Conservation (phyloP, 2,888 invertebrate species). For the Drosophila falleni region DNA sequence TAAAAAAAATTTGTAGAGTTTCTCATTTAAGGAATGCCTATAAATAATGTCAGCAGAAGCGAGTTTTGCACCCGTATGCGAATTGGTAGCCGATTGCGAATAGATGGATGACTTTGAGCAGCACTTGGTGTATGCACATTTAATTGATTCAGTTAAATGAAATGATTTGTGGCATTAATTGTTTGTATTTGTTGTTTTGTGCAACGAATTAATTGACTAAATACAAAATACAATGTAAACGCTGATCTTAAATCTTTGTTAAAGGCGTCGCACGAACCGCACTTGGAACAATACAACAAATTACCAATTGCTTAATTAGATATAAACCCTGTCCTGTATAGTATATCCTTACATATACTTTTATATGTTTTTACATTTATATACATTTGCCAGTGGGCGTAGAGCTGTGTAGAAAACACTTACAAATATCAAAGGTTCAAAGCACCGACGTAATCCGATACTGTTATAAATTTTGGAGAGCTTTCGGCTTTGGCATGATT, state of each 20-base stretch:
- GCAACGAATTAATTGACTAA: slow-evolving; percentile 62
- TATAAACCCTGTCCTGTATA: slow-evolving; percentile 8
- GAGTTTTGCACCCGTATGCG: slow-evolving; percentile 30
- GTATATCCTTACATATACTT: slow-evolving; percentile 6
- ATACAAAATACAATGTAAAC: slow-evolving; percentile 49
- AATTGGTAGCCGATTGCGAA: slow-evolving; percentile 41
- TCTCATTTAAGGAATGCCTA: slow-evolving; percentile 11
- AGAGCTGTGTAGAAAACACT: slow-evolving; percentile 26
- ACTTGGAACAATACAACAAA: slow-evolving; percentile 68
- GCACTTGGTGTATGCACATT: slow-evolving; percentile 57
- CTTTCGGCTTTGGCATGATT: slow-evolving; percentile 19
- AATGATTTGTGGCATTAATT: slow-evolving; percentile 57
- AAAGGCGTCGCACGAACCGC: slow-evolving; percentile 41
- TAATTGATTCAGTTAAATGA: slow-evolving; percentile 61
- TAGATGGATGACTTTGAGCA: slow-evolving; percentile 72
- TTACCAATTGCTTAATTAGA: slow-evolving; percentile 64
- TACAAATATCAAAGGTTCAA: slow-evolving; percentile 40
- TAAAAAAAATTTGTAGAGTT: slow-evolving; percentile 22
- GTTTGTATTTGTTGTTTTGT: slow-evolving; percentile 64
- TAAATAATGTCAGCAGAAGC: slow-evolving; percentile 31
- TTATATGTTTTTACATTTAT: slow-evolving; percentile 1
- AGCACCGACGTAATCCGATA: slow-evolving; percentile 37
- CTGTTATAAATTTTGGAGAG: slow-evolving; percentile 44
- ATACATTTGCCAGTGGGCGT: slow-evolving; percentile 27
- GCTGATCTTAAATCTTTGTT: slow-evolving; percentile 24